These are phyloP conservation scores for Calcarius ornatus DNA, from an alignment of 2,113 vertebrate species.

Conservation along the genomic window DNA sequence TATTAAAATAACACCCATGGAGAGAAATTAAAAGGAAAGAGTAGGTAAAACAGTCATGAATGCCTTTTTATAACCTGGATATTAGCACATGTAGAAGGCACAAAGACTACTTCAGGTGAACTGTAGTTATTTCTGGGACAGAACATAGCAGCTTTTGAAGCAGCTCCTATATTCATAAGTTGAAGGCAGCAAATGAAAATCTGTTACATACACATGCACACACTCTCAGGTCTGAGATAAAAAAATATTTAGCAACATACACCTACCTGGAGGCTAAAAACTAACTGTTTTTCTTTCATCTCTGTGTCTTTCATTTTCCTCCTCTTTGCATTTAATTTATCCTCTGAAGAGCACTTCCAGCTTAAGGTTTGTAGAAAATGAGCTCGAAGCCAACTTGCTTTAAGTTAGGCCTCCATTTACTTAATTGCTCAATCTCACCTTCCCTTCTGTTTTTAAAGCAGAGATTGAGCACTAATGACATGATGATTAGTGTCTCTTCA, in stretches of 20 bases:
- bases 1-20: not conserved
- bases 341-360: not conserved
- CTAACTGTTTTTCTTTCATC: not conserved
- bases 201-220: not conserved
- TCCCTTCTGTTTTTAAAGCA: slow-evolving; percentile 2
- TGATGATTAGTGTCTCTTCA: slow-evolving; percentile 13
- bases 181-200: slow-evolving; percentile 11
- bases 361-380: not conserved
- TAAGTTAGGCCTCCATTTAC: not conserved
- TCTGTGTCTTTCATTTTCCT: not conserved
- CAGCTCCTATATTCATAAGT: not conserved
- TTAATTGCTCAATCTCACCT: not conserved
- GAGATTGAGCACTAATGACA: slow-evolving; percentile 15
- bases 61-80: not conserved
- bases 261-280: not conserved
- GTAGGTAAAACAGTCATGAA: not conserved
- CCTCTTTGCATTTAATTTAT: not conserved
- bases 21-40: not conserved
- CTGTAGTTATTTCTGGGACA: not conserved
- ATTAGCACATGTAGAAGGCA: not conserved
- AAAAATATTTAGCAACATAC: not conserved
- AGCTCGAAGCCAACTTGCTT: not conserved
- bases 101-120: not conserved
- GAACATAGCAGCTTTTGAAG: not conserved
- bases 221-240: not conserved